Percentiles rank a stretch among this genome's conserved stretches.
phyloP scores from a whole-genome alignment of 1,140 invertebrate species.

The Lanistes nyassanus region DNA sequence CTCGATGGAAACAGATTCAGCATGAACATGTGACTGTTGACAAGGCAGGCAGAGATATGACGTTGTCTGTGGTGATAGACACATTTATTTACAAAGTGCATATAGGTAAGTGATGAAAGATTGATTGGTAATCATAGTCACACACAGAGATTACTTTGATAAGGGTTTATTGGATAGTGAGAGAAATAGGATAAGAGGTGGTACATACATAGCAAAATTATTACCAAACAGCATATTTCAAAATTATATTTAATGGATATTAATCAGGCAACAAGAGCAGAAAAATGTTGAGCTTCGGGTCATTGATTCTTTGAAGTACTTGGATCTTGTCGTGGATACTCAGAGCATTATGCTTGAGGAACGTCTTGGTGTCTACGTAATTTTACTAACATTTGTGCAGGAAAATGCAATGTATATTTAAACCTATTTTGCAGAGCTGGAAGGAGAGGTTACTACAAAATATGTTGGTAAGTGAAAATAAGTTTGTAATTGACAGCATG shows the following conservation, averaged over 20 bases:
- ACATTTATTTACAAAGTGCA: conserved; percentile 43
- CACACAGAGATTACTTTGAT: background rate
- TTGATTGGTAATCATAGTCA: background rate
- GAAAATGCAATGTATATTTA: background rate
- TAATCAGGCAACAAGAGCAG: background rate
- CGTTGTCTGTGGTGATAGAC: conserved; percentile 43
- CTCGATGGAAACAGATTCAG: conserved; percentile 55
- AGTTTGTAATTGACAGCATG: background rate
- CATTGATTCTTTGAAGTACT: background rate
- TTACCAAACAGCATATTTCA: background rate
- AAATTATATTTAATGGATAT: background rate
- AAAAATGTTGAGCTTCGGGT: background rate
- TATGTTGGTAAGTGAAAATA: conserved; percentile 43
- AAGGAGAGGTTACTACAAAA: conserved; percentile 39
- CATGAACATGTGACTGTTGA: conserved; percentile 51
- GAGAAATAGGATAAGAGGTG: background rate
- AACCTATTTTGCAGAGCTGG: conserved; percentile 41
- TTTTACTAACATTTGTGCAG: background rate
- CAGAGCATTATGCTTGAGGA: background rate
- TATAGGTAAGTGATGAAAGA: conserved; percentile 41
- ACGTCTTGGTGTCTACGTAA: background rate
- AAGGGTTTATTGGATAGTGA: background rate
- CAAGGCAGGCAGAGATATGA: conserved; percentile 40
- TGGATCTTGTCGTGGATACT: background rate
- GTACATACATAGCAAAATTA: background rate